These are phyloP conservation scores for Halichoerus grypus DNA, from an alignment of 2,113 vertebrate genomes.

Conservation along the genomic window DNA sequence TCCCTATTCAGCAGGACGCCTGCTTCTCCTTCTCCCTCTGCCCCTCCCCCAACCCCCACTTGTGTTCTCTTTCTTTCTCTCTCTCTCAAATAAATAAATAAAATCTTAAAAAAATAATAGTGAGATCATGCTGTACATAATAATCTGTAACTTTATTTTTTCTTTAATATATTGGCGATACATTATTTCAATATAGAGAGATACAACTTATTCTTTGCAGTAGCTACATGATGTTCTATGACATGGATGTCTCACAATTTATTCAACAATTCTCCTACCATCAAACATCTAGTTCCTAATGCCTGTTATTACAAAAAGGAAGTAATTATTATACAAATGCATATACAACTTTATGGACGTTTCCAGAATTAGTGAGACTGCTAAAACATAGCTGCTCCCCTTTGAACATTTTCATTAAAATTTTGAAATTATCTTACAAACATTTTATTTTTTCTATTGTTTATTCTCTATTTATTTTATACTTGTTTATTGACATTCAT, in stretches of 20 bases:
- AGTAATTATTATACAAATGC: not conserved
- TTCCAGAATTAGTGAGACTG: not conserved
- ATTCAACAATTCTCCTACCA: not conserved
- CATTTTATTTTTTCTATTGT: not conserved
- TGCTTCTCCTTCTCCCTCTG: not conserved
- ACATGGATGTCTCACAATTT: not conserved
- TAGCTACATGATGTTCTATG: not conserved
- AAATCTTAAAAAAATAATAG: not conserved
- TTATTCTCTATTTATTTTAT: not conserved
- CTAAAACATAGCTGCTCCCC: not conserved
- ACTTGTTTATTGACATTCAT: not conserved
- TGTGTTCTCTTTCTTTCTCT: not conserved
- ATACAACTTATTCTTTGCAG: not conserved
- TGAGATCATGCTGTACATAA: not conserved
- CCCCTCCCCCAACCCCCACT: not conserved
- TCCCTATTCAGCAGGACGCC: not conserved
- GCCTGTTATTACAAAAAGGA: not conserved
- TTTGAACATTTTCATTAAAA: not conserved
- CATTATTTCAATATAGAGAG: not conserved
- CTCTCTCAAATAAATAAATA: not conserved
- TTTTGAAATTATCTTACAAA: not conserved
- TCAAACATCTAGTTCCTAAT: not conserved
- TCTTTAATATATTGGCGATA: too few relatives aligned
- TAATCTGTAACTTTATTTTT: not conserved
- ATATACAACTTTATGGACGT: not conserved